Evolutionary conservation across 2,888 invertebrate genomes (phyloP), one percentile per base, ranked within the genome.

Genomic region (Meteorus colon): DNA sequence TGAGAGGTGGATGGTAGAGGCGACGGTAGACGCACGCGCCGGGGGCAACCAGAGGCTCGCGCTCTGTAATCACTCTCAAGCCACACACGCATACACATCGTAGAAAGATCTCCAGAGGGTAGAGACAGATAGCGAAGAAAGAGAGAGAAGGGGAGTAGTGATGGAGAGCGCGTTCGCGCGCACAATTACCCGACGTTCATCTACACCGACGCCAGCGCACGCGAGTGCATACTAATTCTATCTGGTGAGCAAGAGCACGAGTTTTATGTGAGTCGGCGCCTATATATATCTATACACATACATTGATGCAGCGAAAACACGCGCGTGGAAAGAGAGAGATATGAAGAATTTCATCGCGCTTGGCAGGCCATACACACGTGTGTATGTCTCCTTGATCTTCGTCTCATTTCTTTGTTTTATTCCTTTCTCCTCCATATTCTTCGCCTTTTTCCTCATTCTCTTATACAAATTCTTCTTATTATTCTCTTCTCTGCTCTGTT

Each of bases 41-140:
- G 88, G 89, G 88, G 89, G 88, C 88, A 87, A 88, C 84, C 87
- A 84, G 85, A 86, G 88, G 84, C 84, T 84, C 86, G 86, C 84
- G 86, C 87, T 88, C 89, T 88, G 88, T 89, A 89, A 89, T 89
- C 89, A 88, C 88, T 87, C 86, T 81, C 83, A 82, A 78, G 77
- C 82, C 81, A 80, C 77, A 81, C 80, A 81, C 81, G 79, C 80
- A 79, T 75, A 73, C 41, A 76, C 77, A 75, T 76, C 63, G 73
- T 66, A 72, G 67, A 60, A 59, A 60, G 62, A 62, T 69, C 67
- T 69, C 45, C 14, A 69, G 62, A 63, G 55, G 65, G 65, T 70
- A 70, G 66, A 74, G 65, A 67, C 19, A 74, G 69, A 69, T 29
- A 66, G 73, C 37, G 45, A 24, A 24, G 19, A 19, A 48, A 27